Conservation (phyloP, 2,113 vertebrate species). For the Xyliphius kryptos region DNA sequence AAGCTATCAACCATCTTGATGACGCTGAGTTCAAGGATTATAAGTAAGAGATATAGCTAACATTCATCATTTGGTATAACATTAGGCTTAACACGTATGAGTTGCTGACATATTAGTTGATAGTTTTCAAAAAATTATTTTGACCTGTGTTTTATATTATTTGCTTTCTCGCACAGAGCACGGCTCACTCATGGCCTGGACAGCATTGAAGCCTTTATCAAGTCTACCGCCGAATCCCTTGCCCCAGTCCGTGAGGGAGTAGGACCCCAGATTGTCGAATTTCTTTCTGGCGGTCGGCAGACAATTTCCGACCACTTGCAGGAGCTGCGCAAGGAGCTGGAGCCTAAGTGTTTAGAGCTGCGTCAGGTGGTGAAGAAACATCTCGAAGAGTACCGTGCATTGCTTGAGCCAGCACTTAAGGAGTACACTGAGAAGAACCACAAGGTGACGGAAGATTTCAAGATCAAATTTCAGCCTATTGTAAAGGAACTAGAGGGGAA, state of each 20-base stretch:
- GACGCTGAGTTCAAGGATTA: slow-evolving; percentile 63
- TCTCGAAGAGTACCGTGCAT: slow-evolving; percentile 55
- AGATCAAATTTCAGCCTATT: slow-evolving; percentile 51
- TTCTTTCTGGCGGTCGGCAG: slow-evolving; percentile 26
- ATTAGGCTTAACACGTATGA: no score
- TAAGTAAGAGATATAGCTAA: slow-evolving; percentile 67
- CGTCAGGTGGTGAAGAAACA: slow-evolving; percentile 61
- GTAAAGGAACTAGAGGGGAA: slow-evolving; percentile 51
- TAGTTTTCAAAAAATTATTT: no score
- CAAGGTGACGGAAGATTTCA: slow-evolving; percentile 47
- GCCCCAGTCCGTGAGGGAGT: slow-evolving; percentile 56
- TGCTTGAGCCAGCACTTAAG: slow-evolving; percentile 56
- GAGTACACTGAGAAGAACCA: slow-evolving; percentile 56
- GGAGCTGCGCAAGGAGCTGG: slow-evolving; percentile 54
- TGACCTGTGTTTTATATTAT: no score
- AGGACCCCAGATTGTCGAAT: slow-evolving; percentile 48
- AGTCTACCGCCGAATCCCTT: slow-evolving; percentile 47
- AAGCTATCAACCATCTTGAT: slow-evolving; percentile 60
- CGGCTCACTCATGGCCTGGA: slow-evolving; percentile 57
- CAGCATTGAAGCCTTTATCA: slow-evolving; percentile 38
- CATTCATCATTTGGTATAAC: no score
- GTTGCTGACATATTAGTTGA: no score
- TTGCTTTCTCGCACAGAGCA: no score
- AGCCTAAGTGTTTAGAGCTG: slow-evolving; percentile 58
- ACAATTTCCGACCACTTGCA: slow-evolving; percentile 60